Evolutionary conservation across 2,888 invertebrate species (phyloP).

Genomic region (Tachystola acroxantha): DNA sequence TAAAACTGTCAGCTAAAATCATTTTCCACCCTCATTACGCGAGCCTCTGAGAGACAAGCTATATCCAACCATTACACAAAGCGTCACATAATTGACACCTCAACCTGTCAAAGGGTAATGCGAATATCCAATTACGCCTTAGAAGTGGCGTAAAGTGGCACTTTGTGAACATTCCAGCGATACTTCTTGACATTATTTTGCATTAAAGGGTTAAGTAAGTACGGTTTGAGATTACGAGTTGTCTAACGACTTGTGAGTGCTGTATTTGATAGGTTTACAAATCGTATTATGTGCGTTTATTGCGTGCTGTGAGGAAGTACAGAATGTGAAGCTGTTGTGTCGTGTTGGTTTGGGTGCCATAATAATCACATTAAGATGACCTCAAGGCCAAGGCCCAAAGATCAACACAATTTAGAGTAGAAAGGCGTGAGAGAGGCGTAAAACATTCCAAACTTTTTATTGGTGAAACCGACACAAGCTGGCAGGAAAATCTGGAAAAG

Average conservation of each 20-base stretch:
- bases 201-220: constrained; percentile 28
- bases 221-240: constrained; percentile 9
- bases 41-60: constrained; percentile 20
- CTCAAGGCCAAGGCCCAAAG: too few species aligned
- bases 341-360: too few species aligned
- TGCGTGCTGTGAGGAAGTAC: too few species aligned
- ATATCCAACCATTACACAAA: constrained; percentile 36
- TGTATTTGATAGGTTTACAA: not conserved
- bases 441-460: too few species aligned
- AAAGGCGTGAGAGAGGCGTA: too few species aligned
- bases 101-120: constrained; percentile 53
- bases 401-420: too few species aligned
- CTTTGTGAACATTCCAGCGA: constrained; percentile 17
- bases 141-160: constrained; percentile 40
- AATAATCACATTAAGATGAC: too few species aligned
- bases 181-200: constrained; percentile 24
- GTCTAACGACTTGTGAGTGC: constrained; percentile 5
- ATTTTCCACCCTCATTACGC: too few species aligned
- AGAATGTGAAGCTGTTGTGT: too few species aligned
- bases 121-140: constrained; percentile 52
- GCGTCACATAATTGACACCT: constrained; percentile 49
- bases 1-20: too few species aligned
- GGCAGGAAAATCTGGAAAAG: too few species aligned
- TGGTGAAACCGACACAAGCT: too few species aligned
- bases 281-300: not conserved